Base-by-base conservation (phyloP, 2,888 invertebrate species). In the Didymodactylos carnosus region DNA sequence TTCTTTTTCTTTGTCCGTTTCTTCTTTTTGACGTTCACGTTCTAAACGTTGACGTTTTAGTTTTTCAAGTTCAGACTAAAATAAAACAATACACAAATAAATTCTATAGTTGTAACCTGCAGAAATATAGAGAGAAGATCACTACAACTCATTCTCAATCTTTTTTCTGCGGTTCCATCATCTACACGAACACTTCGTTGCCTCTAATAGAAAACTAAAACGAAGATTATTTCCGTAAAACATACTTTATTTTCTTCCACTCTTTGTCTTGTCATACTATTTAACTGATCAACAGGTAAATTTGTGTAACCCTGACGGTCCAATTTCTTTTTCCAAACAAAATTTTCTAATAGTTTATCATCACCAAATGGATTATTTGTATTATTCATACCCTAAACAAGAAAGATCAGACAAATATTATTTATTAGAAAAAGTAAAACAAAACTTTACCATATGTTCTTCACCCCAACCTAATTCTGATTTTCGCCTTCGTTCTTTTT, bases 281-380 rank as follows among this genome's bases (percentile, higher is more conserved):
- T 43, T 7, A 70, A 53, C 19, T 69, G 69, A 11, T 75, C 70
- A 23, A 51, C 35, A 29, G 73, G 69, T 19, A 90, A 88, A 41
- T 88, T 88, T 71, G 88, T 87, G 1, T 92, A 85, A 0, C 97
- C 98, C 80, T 95, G 93, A 79, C 92, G 91, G 75, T 94, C 90
- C 70, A 95, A 85, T 82, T 99, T 98, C 84, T 97, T 97, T 29
- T 87, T 87, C 98, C 98, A 99, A 0, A 94, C 91, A 84, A 98
- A 99, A 0, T 93, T 91, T 41, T 94, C 90, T 8, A 94, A 87
- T 49, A 98, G 87, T 79, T 93, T 92, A 0, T 91, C 91, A 86
- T 98, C 98, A 0, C 97, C 97, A 83, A 97, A 98, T 0, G 98
- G 98, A 85, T 98, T 98, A 83, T 98, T 95, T 72, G 91, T 90